A percentile compares a stretch with the other conserved stretches of the same genome.
Evolutionary conservation across 2,797 vertebrate genomes (phyloP).

Genomic region (Diplodus sargus): DNA sequence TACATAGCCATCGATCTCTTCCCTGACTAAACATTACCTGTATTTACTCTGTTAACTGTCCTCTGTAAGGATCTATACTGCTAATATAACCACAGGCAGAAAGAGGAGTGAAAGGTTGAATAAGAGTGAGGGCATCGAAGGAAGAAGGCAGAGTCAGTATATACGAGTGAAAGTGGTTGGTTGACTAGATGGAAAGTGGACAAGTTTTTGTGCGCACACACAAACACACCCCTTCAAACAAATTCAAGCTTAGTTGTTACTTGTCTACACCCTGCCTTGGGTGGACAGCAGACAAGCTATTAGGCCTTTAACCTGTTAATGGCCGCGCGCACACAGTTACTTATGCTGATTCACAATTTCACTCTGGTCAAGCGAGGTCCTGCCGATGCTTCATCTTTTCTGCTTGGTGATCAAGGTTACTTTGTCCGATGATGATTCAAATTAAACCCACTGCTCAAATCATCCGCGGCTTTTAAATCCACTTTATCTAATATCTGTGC

Average conservation of each 20-base stretch:
- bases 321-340: conserved; percentile 16
- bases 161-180: neutral
- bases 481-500: conserved; percentile 72
- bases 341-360: conserved; percentile 36
- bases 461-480: conserved; percentile 72
- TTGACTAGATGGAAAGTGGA: neutral
- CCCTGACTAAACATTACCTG: conserved; percentile 53
- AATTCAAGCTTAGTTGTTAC: conserved; percentile 35
- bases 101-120: neutral
- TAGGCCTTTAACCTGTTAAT: conserved; percentile 23
- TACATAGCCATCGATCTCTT: conserved; percentile 46
- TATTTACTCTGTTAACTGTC: conserved; percentile 51
- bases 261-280: conserved; percentile 16
- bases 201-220: neutral
- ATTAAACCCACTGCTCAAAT: conserved; percentile 67
- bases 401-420: conserved; percentile 68
- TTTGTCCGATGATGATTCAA: conserved; percentile 67
- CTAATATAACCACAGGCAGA: conserved; percentile 32
- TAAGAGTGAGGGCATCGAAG: neutral
- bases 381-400: conserved; percentile 46
- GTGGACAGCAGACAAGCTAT: conserved; percentile 38
- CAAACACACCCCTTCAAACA: neutral
- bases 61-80: conserved; percentile 39
- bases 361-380: conserved; percentile 54
- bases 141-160: neutral